Base-by-base conservation (phyloP, 2,888 invertebrate species). In the Leucoma salicis region DNA sequence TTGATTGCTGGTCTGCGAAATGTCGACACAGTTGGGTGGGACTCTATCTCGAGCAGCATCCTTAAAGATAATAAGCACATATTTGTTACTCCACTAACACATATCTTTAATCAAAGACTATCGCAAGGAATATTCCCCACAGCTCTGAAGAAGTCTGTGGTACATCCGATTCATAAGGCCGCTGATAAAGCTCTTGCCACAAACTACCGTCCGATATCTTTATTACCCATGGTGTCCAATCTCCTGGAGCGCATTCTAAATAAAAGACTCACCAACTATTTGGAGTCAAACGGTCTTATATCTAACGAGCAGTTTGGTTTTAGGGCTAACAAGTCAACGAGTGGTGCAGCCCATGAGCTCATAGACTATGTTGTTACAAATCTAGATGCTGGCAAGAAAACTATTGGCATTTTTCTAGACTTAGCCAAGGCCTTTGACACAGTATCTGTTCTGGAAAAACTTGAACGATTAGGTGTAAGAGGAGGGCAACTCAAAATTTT, bases 91-190 rank as follows among this genome's bases (percentile, higher is more conserved):
- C 35, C 14, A 1, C 4, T 33, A 8, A 33, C 33, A 4, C n/a
- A 10, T 13, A 4, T 33, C 12, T 14, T 18, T 7, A 33, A 33
- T 7, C 11, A 2, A 8, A 12, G 13, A 7, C 2, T 33, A 21
- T 1, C 10, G 5, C 10, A 8, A 4, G 33, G 33, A 3, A n/a
- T 21, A 15, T 33, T 33, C 13, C 33, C 33, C 5, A 16, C 11
- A 1, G 18, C 21, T 6, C 10, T 35, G 3, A 25, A 35, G 14
- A 14, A 8, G 8, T 25, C 35, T 2, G 14, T 35, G 1, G 15
- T 35, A n/a, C 27, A 35, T 10, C 35, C 35, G 5, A 35, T 35
- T 27, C 11, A 27, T 13, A 27, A 27, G 15, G 12, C n/a, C 2
- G 35, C 27, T 6, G 13, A n/a, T 10, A 33, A 10, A 18, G 11